Evolutionary conservation across 2,888 invertebrate species (phyloP), one percentile per base, ranked within the genome.

Genomic region (Altica lythri): DNA sequence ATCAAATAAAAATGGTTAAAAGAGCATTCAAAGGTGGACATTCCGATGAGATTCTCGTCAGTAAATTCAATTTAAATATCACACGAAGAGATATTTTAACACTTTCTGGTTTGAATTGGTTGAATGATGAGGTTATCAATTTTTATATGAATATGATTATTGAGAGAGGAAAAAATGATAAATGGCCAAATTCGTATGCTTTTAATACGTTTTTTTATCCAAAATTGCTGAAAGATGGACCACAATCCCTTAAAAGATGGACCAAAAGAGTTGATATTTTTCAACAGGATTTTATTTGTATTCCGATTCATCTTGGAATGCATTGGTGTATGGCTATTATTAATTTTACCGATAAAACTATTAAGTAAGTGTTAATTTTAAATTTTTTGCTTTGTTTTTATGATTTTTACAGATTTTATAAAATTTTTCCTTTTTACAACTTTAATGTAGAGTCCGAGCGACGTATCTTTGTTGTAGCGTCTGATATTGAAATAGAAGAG

Each of bases 201-300:
- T 91, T 95, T 78, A 97, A 94, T 72, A 98, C 98, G 0, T 98
- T 98, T 78, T 98, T 98, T 76, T 93, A 94, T 71, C 88, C 91
- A 1, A 92, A 92, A 71, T 78, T 97, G 29, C 75, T 87, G 65
- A 84, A 85, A 59, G 83, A 83, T 49, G 97, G 97, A 0, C 89
- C 95, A 65, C 74, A 83, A 1, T 87, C 88, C 0, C 82, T 98
- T 0, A 84, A 86, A 57, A 80, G 97, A 47, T 98, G 98, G 98
- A 98, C 97, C 0, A 84, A 90, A 53, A 91, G 89, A 78, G 85
- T 91, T 0, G 92, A 95, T 72, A 82, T 98, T 46, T 97, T 98
- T 75, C 77, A 86, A 12, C 84, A 89, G 71, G 92, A 96, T 65
- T 77, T 95, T 29, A 80, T 98, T 55, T 83, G 95, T 1, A 83